Evolutionary conservation across 92 coral and sea anemone species (phyloP).

Genomic region (Parazoanthus swiftii): DNA sequence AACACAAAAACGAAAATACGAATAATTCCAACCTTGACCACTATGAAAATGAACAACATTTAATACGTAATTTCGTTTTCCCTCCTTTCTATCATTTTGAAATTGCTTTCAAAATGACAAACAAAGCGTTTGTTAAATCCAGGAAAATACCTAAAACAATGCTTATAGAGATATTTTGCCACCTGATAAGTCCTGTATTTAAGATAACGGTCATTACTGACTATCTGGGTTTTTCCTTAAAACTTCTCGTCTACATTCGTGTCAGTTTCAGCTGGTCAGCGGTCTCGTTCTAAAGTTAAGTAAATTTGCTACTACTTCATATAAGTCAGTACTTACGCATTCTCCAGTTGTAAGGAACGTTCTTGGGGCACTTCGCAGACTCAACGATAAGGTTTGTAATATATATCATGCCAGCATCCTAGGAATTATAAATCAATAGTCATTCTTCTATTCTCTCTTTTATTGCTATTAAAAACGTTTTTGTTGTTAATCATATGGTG

Average conservation of each 20-base stretch:
- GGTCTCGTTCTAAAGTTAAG: neutral
- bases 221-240: too few species aligned
- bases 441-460: neutral
- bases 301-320: neutral
- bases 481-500: neutral
- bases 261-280: neutral
- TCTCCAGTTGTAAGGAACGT: neutral
- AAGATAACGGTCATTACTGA: too few species aligned
- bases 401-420: slow-evolving; percentile 78
- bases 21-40: neutral
- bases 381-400: slow-evolving; percentile 58
- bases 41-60: too few species aligned
- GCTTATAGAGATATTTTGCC: too few species aligned
- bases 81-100: neutral
- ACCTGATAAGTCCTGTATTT: neutral
- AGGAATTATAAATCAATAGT: neutral
- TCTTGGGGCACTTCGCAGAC: slow-evolving; percentile 54
- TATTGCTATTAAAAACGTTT: neutral
- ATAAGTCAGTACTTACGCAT: slow-evolving; percentile 12
- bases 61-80: too few species aligned
- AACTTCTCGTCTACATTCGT: neutral
- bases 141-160: too few species aligned
- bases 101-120: neutral
- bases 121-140: neutral
- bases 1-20: too few species aligned